A percentile compares a stretch with the other conserved stretches of the same genome.
Conservation (phyloP, 2,797 vertebrate genomes). For the Tangara arthus region DNA sequence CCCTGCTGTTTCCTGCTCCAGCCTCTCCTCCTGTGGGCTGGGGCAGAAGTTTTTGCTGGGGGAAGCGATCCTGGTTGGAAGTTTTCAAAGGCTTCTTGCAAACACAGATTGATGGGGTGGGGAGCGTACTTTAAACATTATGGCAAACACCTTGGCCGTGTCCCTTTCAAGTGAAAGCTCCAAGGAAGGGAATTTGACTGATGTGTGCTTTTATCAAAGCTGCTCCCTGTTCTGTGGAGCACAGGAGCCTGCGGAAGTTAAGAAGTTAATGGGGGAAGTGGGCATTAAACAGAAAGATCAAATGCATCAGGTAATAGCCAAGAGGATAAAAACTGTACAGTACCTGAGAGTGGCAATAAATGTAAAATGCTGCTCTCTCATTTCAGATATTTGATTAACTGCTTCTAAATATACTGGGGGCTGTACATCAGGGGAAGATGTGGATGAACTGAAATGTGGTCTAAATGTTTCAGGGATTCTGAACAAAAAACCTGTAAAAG, state of each 20-base stretch:
- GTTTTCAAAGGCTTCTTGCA: slow-evolving; percentile 33
- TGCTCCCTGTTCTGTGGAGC: background rate
- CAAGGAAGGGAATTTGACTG: slow-evolving; percentile 27
- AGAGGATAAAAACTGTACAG: slow-evolving; percentile 44
- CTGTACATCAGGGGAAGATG: background rate
- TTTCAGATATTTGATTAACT: slow-evolving; percentile 53
- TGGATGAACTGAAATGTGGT: background rate
- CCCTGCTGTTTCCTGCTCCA: background rate
- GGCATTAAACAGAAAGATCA: slow-evolving; percentile 66
- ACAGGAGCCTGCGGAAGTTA: slow-evolving; percentile 39
- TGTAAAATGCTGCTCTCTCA: slow-evolving; percentile 53
- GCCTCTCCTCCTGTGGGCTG: background rate
- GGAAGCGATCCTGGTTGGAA: background rate
- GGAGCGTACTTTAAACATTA: background rate
- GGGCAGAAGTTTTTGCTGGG: background rate
- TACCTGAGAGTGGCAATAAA: slow-evolving; percentile 59
- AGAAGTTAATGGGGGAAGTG: slow-evolving; percentile 52
- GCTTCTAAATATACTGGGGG: slow-evolving; percentile 14
- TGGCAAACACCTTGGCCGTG: slow-evolving; percentile 7
- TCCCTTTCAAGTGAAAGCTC: slow-evolving; percentile 53
- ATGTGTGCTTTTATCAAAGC: slow-evolving; percentile 33
- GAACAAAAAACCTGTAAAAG: background rate
- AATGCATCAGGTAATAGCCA: slow-evolving; percentile 57
- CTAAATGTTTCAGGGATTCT: slow-evolving; percentile 9
- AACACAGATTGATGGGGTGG: slow-evolving; percentile 19